Percentiles rank a stretch among this genome's conserved stretches.
These are phyloP conservation scores for Trachythela sp. DNA, from an alignment of 64 coral and sea anemone species.

Conservation along the genomic window DNA sequence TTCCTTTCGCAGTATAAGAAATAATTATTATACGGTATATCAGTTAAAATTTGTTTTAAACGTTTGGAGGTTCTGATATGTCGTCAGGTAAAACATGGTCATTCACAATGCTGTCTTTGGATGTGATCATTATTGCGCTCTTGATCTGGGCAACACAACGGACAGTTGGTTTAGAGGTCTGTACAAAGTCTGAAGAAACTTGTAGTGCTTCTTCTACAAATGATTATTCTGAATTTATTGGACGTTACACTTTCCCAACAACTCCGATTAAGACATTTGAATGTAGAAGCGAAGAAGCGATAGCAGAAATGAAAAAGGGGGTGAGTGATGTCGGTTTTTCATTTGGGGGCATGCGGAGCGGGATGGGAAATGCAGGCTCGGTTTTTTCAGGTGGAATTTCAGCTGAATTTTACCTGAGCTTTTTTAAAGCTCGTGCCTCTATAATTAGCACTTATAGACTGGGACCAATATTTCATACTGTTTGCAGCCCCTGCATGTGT, in stretches of 20 bases:
- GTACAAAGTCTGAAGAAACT: neutral
- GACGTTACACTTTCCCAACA: slow-evolving; percentile 17
- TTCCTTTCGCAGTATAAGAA: too few relatives aligned
- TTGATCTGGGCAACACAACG: neutral
- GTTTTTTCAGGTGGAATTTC: too few relatives aligned
- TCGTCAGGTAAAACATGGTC: neutral
- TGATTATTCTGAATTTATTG: neutral
- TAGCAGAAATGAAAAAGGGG: neutral
- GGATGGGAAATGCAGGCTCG: too few relatives aligned
- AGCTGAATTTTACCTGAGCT: too few relatives aligned
- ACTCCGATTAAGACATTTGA: neutral
- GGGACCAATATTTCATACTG: too few relatives aligned
- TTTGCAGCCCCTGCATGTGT: too few relatives aligned
- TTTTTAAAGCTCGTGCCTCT: too few relatives aligned
- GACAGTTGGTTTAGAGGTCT: neutral
- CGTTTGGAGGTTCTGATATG: neutral
- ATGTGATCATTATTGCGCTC: neutral
- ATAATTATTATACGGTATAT: too few relatives aligned
- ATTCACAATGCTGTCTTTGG: neutral
- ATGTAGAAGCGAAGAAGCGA: slow-evolving; percentile 5
- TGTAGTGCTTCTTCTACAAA: neutral
- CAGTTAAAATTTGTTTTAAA: too few relatives aligned
- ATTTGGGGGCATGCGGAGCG: too few relatives aligned
- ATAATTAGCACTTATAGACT: too few relatives aligned
- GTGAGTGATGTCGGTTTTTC: neutral